Base-by-base conservation (phyloP, 2,888 invertebrate species). In the Alitta virens region DNA sequence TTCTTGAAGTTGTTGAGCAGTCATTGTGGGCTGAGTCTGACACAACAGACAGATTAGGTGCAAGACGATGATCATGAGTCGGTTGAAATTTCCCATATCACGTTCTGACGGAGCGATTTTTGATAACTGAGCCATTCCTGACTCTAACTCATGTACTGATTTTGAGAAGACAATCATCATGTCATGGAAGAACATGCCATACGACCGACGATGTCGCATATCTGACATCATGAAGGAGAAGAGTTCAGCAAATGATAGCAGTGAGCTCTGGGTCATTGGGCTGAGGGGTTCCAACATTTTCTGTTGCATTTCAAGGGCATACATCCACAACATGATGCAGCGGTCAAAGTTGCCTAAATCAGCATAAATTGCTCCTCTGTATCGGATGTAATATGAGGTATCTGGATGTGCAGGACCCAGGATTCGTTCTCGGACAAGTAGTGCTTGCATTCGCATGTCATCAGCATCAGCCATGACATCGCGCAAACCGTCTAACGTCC, bases 251-350 rank as follows among this genome's bases (percentile, higher is more conserved):
- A 97, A 97, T 72, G 94, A 93, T 78, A 94, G 89, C 66, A 97
- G 86, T 68, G 92, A 92, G 79, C 93, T 93, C 82, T 95, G 94
- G 14, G 96, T 96, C 89, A 95, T 91, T 26, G 93, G 92, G 80
- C 92, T 93, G 56, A 97, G 87, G 23, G 96, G 92, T 72, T 94
- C 93, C 70, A 96, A 85, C 84, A 94, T 92, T 67, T 89, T 88
- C 80, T 94, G 93, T 72, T 96, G 96, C 92, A 95, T 94, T 80
- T 94, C 94, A 49, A 97, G 86, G 27, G 96, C 96, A 84, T 97
- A 95, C 83, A 93, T 92, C 97, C 97, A 97, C 68, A 97, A 86
- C 75, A 91, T 90, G 68, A 96, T 92, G 84, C 96, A 97, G 18
- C 85, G 76, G 60, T 89, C 87, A 85, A 95, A 96, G 75, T 94